A percentile compares a stretch with the other conserved stretches of the same genome.
phyloP scores from a whole-genome alignment of 2,888 invertebrate species.

The Drosophila tripunctata region DNA sequence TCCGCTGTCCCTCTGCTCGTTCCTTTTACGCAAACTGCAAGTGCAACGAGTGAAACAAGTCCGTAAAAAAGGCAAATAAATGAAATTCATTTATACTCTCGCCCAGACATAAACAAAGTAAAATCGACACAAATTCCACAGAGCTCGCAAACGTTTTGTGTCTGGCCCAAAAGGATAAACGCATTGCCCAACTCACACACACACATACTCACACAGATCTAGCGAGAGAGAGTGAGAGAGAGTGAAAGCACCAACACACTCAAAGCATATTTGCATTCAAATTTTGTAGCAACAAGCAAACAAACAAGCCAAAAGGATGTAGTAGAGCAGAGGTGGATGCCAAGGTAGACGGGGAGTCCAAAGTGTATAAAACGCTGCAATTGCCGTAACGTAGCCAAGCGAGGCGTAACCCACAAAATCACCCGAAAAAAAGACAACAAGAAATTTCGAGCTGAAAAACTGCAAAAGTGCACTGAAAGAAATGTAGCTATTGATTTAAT shows the following conservation, averaged over 20 bases:
- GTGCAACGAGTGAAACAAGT: conserved; percentile 35
- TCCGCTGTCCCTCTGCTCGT: neutral
- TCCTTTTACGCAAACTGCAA: neutral
- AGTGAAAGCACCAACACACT: conserved; percentile 50
- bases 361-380: conserved; percentile 53
- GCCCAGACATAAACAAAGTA: conserved; percentile 66
- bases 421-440: conserved; percentile 33
- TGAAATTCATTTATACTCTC: conserved; percentile 68
- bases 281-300: conserved; percentile 72
- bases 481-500: conserved; percentile 25
- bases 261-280: conserved; percentile 74
- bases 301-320: conserved; percentile 57
- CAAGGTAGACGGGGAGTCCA: too few relatives aligned
- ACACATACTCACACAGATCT: conserved; percentile 15
- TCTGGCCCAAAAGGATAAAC: conserved; percentile 60
- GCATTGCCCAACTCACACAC: conserved; percentile 52
- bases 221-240: conserved; percentile 14
- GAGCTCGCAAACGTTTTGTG: conserved; percentile 58
- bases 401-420: conserved; percentile 71
- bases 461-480: conserved; percentile 14
- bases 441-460: conserved; percentile 13
- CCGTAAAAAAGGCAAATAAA: conserved; percentile 61
- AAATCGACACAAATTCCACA: conserved; percentile 70
- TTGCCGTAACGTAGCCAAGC: conserved; percentile 60
- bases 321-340: neutral